Evolutionary conservation across 2,797 vertebrate species (phyloP).

Genomic region (Scleropages formosus): DNA sequence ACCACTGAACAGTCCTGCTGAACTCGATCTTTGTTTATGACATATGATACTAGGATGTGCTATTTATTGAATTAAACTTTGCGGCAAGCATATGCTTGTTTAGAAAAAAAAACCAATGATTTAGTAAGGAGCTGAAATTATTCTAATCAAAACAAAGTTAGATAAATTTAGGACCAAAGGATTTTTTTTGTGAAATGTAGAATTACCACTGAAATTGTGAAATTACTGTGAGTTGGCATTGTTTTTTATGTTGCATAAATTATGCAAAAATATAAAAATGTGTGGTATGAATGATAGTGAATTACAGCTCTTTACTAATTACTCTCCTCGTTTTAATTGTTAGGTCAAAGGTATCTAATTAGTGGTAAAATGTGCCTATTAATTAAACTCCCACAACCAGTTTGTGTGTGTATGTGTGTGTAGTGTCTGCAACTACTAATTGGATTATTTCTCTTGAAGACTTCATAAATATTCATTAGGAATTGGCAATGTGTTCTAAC

Average conservation of each 20-base stretch:
- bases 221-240: too few species aligned
- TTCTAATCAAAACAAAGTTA: background rate
- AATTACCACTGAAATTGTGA: background rate
- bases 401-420: conserved; percentile 35
- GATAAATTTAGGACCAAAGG: background rate
- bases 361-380: conserved; percentile 29
- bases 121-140: background rate
- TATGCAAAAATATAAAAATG: conserved; percentile 2
- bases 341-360: conserved; percentile 35
- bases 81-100: too few species aligned
- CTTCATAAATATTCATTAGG: conserved; percentile 39
- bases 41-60: too few species aligned
- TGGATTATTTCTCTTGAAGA: conserved; percentile 33
- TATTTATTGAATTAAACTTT: too few species aligned
- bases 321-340: conserved; percentile 29
- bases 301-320: background rate
- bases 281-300: background rate
- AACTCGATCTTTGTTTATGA: too few species aligned
- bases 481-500: conserved; percentile 12
- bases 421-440: conserved; percentile 32
- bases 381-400: conserved; percentile 39
- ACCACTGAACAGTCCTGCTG: too few species aligned
- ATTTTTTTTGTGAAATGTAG: background rate
- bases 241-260: conserved; percentile 1
- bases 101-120: background rate